Percentiles rank a stretch among this genome's conserved stretches.
Evolutionary conservation across 2,113 vertebrate species (phyloP).

Genomic region (Mustela nigripes): DNA sequence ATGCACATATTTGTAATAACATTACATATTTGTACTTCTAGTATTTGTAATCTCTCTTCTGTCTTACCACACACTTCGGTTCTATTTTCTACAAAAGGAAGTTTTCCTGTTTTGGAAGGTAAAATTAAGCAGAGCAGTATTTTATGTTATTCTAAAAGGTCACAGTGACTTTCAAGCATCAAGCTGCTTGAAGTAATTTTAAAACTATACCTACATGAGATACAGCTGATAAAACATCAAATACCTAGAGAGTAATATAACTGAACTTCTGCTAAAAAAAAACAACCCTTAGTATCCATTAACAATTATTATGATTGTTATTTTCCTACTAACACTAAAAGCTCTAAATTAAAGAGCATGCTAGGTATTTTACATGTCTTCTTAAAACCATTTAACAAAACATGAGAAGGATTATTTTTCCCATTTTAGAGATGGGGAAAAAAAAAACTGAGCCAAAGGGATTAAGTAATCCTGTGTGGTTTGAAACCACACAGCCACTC

Average conservation of each 20-base stretch:
- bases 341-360: neutral
- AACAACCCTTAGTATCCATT: neutral
- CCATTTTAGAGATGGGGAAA: neutral
- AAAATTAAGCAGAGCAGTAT: neutral
- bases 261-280: neutral
- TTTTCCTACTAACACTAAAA: neutral
- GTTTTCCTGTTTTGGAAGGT: neutral
- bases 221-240: slow-evolving; percentile 25
- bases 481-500: neutral
- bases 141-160: slow-evolving; percentile 10
- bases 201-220: neutral
- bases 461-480: neutral
- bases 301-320: neutral
- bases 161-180: neutral
- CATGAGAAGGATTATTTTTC: neutral
- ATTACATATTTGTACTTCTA: neutral
- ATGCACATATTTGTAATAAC: neutral
- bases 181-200: neutral
- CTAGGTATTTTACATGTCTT: neutral
- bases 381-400: slow-evolving; percentile 14
- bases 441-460: neutral
- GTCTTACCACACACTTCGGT: neutral
- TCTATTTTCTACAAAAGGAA: neutral
- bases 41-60: neutral
- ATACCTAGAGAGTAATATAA: neutral